phyloP scores from a whole-genome alignment of 2,797 vertebrate genomes.

The Liparis tanakae region DNA sequence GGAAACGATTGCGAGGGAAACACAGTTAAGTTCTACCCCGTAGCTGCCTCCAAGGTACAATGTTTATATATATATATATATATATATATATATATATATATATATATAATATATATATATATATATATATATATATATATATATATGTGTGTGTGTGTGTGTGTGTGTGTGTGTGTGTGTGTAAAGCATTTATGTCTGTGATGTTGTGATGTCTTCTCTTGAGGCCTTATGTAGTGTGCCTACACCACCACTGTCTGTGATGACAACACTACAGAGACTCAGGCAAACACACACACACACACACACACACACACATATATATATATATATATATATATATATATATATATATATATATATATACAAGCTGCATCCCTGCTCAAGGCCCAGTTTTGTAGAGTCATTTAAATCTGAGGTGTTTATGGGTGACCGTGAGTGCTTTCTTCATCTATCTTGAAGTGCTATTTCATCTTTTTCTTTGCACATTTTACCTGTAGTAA shows the following conservation, averaged over 20 bases:
- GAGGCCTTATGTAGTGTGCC: conserved; percentile 2
- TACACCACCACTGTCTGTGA: conserved; percentile 40
- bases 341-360: too few species aligned
- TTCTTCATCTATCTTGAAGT: conserved; percentile 3
- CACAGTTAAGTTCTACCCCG: conserved; percentile 24
- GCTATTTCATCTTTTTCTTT: neutral
- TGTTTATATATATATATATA: conserved; percentile 10
- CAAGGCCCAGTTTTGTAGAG: conserved; percentile 14
- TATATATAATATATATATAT: conserved; percentile 2
- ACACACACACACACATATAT: neutral
- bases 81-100: conserved; percentile 12
- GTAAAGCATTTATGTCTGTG: conserved; percentile 20
- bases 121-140: conserved; percentile 7
- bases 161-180: neutral
- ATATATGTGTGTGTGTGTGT: too few species aligned
- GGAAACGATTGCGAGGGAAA: neutral
- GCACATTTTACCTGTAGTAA: neutral
- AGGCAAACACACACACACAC: conserved; percentile 1
- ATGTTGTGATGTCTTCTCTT: conserved; percentile 14
- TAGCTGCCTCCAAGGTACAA: conserved; percentile 8
- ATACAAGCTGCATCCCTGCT: conserved; percentile 9
- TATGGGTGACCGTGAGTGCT: conserved; percentile 5
- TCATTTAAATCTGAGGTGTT: conserved; percentile 18
- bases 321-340: too few species aligned
- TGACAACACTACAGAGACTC: conserved; percentile 31